Conservation (phyloP, 1,140 invertebrate species). For the Neodiprion pinetum region DNA sequence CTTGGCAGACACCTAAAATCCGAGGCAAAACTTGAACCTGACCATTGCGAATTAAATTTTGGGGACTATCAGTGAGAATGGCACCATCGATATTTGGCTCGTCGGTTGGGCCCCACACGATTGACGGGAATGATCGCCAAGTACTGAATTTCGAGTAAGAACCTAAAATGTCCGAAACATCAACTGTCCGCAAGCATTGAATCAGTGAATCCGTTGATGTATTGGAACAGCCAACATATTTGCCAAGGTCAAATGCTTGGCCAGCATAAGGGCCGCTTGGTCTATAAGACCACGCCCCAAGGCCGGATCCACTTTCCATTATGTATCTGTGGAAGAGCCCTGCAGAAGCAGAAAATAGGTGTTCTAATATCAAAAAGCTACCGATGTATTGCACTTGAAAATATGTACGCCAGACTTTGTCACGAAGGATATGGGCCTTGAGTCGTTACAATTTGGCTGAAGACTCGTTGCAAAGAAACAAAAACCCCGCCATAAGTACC, state of each 20-base stretch:
- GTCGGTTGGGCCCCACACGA: constrained; percentile 26
- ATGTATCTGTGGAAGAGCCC: constrained; percentile 67
- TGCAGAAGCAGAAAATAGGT: constrained; percentile 29
- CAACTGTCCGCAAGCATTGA: constrained; percentile 21
- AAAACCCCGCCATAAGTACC: no score
- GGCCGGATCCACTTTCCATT: constrained; percentile 67
- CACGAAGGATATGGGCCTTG: no score
- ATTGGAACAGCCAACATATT: constrained; percentile 23
- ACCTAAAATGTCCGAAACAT: constrained; percentile 8
- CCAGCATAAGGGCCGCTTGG: constrained; percentile 16
- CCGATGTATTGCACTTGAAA: no score
- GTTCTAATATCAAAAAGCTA: not conserved
- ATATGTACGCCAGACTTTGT: no score
- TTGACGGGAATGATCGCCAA: not conserved
- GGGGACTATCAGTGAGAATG: constrained; percentile 27
- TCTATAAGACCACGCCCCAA: constrained; percentile 64
- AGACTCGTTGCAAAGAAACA: no score
- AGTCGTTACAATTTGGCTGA: no score
- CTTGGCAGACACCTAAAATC: constrained; percentile 23
- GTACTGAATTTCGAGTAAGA: constrained; percentile 12
- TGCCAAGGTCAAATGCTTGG: constrained; percentile 20
- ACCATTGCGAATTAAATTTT: constrained; percentile 16
- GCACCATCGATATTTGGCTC: constrained; percentile 26
- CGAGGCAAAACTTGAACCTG: constrained; percentile 26
- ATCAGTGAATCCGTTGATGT: constrained; percentile 23